Conservation (phyloP, 1,140 invertebrate species). For the Rhyzopertha dominica region DNA sequence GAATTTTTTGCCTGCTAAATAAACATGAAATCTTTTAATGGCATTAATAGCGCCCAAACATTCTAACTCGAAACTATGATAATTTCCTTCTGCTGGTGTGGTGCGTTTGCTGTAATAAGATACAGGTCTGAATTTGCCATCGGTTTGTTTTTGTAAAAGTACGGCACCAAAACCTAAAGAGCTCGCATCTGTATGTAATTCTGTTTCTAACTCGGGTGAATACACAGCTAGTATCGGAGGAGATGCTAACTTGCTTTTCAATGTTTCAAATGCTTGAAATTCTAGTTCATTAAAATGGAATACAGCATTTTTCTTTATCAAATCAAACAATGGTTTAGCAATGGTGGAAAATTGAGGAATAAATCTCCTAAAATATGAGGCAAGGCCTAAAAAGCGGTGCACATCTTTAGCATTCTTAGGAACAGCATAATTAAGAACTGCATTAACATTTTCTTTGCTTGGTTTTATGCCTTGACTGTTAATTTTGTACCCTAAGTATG, state of each 20-base stretch:
- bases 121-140: too few species aligned
- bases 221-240: constrained; percentile 18
- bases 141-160: too few species aligned
- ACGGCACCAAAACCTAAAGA: too few species aligned
- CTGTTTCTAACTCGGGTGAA: constrained; percentile 11
- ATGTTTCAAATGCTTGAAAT: constrained; percentile 24
- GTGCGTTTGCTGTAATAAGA: too few species aligned
- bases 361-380: too few species aligned
- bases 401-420: constrained; percentile 10
- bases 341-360: constrained; percentile 26
- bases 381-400: too few species aligned
- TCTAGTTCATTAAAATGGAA: constrained; percentile 31
- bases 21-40: too few species aligned
- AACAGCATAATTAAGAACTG: constrained; percentile 7
- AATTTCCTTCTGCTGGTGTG: too few species aligned
- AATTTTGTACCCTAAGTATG: constrained; percentile 10
- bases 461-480: constrained; percentile 8
- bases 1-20: too few species aligned
- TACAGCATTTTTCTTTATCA: constrained; percentile 28
- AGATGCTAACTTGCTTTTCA: constrained; percentile 18
- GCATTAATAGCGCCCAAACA: constrained; percentile 31
- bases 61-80: too few species aligned
- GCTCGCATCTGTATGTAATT: constrained; percentile 21
- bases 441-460: constrained; percentile 8
- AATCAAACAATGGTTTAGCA: constrained; percentile 29